A percentile compares a stretch with the other conserved stretches of the same genome.
These are phyloP conservation scores for Butorides virescens DNA, from an alignment of 2,113 vertebrate species.

Conservation along the genomic window DNA sequence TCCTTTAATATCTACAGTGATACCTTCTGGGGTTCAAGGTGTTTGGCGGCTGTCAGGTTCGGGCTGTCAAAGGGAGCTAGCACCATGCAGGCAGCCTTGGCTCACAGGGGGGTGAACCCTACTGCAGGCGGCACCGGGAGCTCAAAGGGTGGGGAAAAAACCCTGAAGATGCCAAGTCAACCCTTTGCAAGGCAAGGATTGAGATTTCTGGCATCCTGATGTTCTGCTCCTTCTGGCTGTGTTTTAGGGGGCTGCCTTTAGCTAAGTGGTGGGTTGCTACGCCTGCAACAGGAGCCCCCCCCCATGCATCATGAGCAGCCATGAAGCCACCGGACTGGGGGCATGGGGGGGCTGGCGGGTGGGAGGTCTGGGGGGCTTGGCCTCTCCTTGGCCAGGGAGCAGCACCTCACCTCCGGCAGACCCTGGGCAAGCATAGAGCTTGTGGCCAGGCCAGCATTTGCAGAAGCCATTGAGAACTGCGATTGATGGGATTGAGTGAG, in stretches of 20 bases:
- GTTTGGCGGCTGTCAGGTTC: neutral
- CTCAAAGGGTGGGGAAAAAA: neutral
- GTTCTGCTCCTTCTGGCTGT: neutral
- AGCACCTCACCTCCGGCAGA: neutral
- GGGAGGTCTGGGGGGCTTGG: neutral
- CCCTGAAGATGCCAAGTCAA: neutral
- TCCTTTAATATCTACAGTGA: neutral
- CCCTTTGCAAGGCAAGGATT: neutral
- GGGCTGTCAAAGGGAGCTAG: neutral
- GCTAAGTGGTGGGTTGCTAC: neutral
- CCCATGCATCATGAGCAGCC: too few species aligned
- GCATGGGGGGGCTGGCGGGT: rapidly evolving
- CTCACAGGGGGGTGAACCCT: neutral
- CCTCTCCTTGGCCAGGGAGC: neutral
- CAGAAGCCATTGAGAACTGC: neutral
- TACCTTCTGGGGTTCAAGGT: neutral
- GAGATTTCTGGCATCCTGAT: neutral
- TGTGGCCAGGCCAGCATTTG: rapidly evolving
- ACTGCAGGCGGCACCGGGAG: neutral
- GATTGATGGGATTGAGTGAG: neutral
- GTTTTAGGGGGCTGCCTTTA: neutral
- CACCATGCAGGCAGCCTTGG: neutral
- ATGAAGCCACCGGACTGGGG: neutral
- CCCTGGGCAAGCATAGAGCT: neutral
- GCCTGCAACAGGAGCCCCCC: neutral